These are phyloP conservation scores for Julus scanicus DNA, from an alignment of 2,888 invertebrate species.

Conservation along the genomic window DNA sequence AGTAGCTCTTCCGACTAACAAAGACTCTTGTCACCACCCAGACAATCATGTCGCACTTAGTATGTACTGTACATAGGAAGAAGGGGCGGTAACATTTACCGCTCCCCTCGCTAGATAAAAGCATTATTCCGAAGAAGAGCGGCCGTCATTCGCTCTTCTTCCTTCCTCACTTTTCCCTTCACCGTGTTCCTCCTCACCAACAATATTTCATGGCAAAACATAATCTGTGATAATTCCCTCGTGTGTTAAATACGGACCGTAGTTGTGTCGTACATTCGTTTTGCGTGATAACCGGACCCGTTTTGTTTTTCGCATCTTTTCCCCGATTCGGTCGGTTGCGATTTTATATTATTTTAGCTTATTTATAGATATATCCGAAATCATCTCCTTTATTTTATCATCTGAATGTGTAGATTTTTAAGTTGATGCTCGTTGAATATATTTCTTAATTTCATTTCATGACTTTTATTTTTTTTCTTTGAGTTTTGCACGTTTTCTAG, in stretches of 20 bases:
- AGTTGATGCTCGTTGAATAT: not conserved
- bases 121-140: no score
- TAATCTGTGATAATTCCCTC: conserved; percentile 2
- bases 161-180: not conserved
- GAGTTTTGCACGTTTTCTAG: not conserved
- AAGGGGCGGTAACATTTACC: conserved; percentile 1
- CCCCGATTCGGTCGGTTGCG: no score
- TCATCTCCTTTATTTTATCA: not conserved
- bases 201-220: not conserved
- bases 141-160: not conserved
- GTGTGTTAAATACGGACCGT: not conserved
- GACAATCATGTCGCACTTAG: not conserved
- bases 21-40: no score
- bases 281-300: not conserved
- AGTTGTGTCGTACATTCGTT: not conserved
- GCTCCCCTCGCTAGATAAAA: not conserved
- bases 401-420: not conserved
- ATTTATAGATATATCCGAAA: not conserved
- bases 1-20: conserved; percentile 2
- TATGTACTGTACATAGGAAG: not conserved
- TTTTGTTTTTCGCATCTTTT: not conserved
- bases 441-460: not conserved
- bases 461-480: not conserved
- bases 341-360: not conserved
- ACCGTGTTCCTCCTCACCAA: not conserved